Conservation (phyloP, 2,113 vertebrate genomes). For the Cygnus atratus region DNA sequence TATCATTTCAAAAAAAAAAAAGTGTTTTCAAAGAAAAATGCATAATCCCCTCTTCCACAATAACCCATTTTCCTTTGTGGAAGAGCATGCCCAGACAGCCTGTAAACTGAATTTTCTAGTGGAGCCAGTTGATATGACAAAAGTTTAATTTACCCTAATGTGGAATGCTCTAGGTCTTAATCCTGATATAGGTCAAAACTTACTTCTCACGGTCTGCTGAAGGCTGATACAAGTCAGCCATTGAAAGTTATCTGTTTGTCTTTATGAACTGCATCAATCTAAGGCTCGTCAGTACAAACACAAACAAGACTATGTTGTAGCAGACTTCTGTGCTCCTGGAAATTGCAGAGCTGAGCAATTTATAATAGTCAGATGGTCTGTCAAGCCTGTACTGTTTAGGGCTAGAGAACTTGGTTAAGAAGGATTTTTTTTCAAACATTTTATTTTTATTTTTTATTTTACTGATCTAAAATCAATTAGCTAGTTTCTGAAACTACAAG, state of each 20-base stretch:
- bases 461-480: neutral
- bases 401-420: neutral
- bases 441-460: neutral
- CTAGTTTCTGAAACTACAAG: neutral
- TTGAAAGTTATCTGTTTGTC: conserved; percentile 3
- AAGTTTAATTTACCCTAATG: conserved; percentile 44
- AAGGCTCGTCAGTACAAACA: neutral
- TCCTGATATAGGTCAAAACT: conserved; percentile 32
- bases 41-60: neutral
- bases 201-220: conserved; percentile 22
- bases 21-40: neutral
- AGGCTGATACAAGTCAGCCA: conserved; percentile 1
- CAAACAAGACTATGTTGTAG: neutral
- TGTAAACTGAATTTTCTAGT: neutral
- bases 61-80: neutral
- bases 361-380: neutral
- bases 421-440: neutral
- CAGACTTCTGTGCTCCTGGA: neutral
- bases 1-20: neutral
- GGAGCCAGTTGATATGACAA: neutral
- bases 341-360: conserved; percentile 6
- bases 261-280: conserved; percentile 51
- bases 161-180: conserved; percentile 24
- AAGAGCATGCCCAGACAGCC: neutral
- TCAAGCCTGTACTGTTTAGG: neutral